These are phyloP conservation scores for Drosophila sproati DNA, from an alignment of 1,140 invertebrate genomes.

Conservation along the genomic window DNA sequence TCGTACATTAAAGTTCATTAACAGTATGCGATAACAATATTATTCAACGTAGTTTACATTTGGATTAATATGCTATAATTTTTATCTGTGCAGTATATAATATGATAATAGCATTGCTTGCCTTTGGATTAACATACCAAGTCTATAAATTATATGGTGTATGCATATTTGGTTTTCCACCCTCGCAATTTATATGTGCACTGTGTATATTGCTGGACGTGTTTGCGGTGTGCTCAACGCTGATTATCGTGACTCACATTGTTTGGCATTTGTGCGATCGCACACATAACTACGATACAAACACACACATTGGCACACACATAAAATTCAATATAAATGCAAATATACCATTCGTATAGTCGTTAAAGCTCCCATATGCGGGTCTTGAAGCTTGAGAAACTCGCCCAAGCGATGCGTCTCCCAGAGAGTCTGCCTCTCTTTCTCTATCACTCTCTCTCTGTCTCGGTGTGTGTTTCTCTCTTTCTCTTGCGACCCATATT, in stretches of 20 bases:
- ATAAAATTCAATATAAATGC: slow-evolving; percentile 52
- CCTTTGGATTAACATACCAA: background rate
- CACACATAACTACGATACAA: slow-evolving; percentile 60
- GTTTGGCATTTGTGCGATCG: slow-evolving; percentile 76
- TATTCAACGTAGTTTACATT: background rate
- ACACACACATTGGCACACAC: slow-evolving; percentile 5
- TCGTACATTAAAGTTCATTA: background rate
- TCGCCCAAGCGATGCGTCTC: slow-evolving; percentile 43
- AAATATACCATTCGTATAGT: slow-evolving; percentile 49
- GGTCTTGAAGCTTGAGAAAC: slow-evolving; percentile 46
- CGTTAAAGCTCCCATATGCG: slow-evolving; percentile 50
- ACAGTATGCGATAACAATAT: background rate
- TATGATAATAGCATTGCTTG: background rate
- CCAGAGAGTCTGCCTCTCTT: slow-evolving; percentile 33
- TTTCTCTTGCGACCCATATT: slow-evolving; percentile 26
- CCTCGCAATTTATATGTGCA: slow-evolving; percentile 26
- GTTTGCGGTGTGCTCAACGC: slow-evolving; percentile 66
- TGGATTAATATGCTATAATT: background rate
- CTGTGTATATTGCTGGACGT: slow-evolving; percentile 56
- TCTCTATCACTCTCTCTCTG: slow-evolving; percentile 6
- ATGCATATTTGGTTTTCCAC: slow-evolving; percentile 8
- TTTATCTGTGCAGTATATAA: background rate
- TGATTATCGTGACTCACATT: slow-evolving; percentile 80
- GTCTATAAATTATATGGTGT: background rate
- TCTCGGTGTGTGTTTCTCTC: background rate